Base-by-base conservation (phyloP, 2,797 vertebrate species). In the Centroberyx gerrardi region DNA sequence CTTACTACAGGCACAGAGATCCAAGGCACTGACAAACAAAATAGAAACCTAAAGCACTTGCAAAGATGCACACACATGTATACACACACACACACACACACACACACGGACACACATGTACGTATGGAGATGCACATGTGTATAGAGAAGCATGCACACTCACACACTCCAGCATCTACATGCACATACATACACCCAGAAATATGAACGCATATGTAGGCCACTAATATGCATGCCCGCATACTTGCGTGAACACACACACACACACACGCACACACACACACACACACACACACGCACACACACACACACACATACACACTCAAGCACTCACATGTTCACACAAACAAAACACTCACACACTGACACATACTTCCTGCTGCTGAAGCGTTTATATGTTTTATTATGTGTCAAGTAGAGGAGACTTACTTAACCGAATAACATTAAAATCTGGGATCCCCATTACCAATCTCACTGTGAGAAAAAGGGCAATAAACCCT, bases 341-440 rank as follows among this genome's bases (percentile, higher is more conserved):
- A 56, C 29, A 31, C 14, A 33, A 29, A 31, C n/a, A 52, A 53
- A 31, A 53, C 48, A 64, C 17, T 51, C 62, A 62, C 27, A 64
- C 27, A 2, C 54, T 14, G 18, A 31, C 28, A 56, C 29, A n/a
- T 33, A 56, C 53, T 55, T 55, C 12, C 28, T 56, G 28, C 54
- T 31, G 54, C 29, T 17, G 29, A 33, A 56, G 29, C 29, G 54
- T 56, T 56, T 33, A 56, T 56, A 56, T 33, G 29, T 56, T 56
- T 56, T 56, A 56, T 31, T 56, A 56, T 56, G 54, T 33, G 54
- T 56, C 29, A 33, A n/a, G 28, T 17, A 14, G 29, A 33, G 54
- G 28, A 56, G 29, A 56, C 28, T 15, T 8, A 31, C 14, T 56
- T 15, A 33, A 56, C 29, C 27, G 14, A 31, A 14, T 31, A n/a